Evolutionary conservation across 2,888 invertebrate species (phyloP), one percentile per base, ranked within the genome.

Genomic region (Polyommatus iphigenia): DNA sequence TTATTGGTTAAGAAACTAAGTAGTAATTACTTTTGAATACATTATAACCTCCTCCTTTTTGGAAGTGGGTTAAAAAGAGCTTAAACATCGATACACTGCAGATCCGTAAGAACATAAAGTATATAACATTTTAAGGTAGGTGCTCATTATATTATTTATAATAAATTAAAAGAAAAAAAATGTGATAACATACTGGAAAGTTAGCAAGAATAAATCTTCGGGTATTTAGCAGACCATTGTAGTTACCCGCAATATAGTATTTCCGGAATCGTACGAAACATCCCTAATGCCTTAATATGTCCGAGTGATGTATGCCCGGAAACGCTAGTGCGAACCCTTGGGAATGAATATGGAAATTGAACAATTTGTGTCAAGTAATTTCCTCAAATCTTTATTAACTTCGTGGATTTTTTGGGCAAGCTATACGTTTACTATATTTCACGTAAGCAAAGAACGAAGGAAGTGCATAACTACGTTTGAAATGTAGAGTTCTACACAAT

Each of bases 271-370:
- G 86, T 85, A 86, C 85, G 85, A 88, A 88, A 85, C 88, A 86
- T 87, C 85, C 85, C 85, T 85, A 82, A 82, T 87, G 89, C 91
- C 92, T 91, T 92, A 92, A 93, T 93, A 89, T 87, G 88, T 83
- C 84, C 84, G 85, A 86, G 85, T 91, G 91, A 92, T 91, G 89
- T 89, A 92, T 91, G 90, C 86, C 86, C 90, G 92, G 92, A 92
- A 91, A 86, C 84, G 81, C 80, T 82, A 84, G 84, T 87, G 85
- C 85, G 86, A 85, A 81, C 82, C 54, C 80, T 80, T 82, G 84
- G 85, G 80, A 82, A 82, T 79, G 79, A 80, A 80, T 80, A 80
- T 77, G 79, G 79, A 79, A 78, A 80, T 79, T 76, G 79, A 32
- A 20, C 41, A 81, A 79, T 78, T 76, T 79, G 79, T 73, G 76